Evolutionary conservation across 2,797 vertebrate genomes (phyloP), one percentile per base, ranked within the genome.

Genomic region (Philypnodon macrostomus): DNA sequence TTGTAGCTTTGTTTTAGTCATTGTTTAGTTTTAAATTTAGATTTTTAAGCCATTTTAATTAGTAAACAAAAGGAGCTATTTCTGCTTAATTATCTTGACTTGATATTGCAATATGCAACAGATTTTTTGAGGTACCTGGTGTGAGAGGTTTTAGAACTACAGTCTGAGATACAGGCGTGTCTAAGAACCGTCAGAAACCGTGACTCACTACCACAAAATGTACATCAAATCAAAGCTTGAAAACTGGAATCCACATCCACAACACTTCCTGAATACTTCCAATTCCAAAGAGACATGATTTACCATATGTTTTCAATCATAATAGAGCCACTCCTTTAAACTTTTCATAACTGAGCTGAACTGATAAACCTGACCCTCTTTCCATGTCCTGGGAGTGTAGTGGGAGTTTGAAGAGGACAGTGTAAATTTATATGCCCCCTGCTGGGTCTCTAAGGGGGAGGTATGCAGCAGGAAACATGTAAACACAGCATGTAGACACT

Each of bases 251-350:
- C n/a, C 15, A 15, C 29, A 48, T 56, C 60, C 29, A 8, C 0
- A 1, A 16, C 36, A 56, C 41, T 58, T 64, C 44, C 53, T 47
- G 50, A 51, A 68, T 74, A 57, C 47, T 54, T 67, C 41, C 4
- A 46, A 54, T 38, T 58, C 46, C 38, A 47, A 15, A 30, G 17
- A 21, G 21, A 18, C 4, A 51, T 29, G 2, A 40, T 34, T 55
- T 33, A n/a, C n/a, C n/a, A n/a, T n/a, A 55, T 53, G 4, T 51
- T 31, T 39, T 2, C 5, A 14, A 30, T 59, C 21, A 21, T 37
- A 23, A 17, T 10, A 29, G 19, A 67, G 26, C 44, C 4, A 1
- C 63, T 54, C 38, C 33, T 61, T 59, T n/a, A 15, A 24, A 42
- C 16, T 7, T 34, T 19, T 8, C 26, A 27, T 44, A 38, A 30